Evolutionary conservation across 2,888 invertebrate genomes (phyloP).

Genomic region (Spodoptera littoralis): DNA sequence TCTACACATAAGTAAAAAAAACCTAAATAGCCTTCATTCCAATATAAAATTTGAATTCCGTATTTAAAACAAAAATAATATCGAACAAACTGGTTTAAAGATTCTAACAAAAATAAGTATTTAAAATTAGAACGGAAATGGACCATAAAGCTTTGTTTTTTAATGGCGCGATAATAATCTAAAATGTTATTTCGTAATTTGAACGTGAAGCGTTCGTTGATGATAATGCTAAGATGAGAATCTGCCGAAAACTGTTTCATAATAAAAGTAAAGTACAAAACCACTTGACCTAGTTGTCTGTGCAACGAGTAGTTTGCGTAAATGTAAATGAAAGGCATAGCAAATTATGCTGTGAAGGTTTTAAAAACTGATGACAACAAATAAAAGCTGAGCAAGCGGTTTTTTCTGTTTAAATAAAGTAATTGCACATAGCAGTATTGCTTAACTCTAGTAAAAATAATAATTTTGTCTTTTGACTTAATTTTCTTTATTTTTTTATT

Average conservation of each 20-base stretch:
- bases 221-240: conserved; percentile 22
- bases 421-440: not conserved
- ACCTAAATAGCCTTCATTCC: not conserved
- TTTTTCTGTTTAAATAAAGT: conserved; percentile 13
- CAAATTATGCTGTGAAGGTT: conserved; percentile 60
- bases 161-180: conserved; percentile 40
- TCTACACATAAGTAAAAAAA: not conserved
- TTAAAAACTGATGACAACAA: conserved; percentile 28
- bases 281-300: conserved; percentile 67
- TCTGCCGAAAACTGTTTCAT: conserved; percentile 49
- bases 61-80: conserved; percentile 8
- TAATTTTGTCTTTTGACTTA: too few relatives aligned
- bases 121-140: conserved; percentile 33
- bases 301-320: conserved; percentile 65
- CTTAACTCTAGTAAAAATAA: too few relatives aligned
- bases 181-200: conserved; percentile 19
- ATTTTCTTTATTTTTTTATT: too few relatives aligned
- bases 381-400: conserved; percentile 20
- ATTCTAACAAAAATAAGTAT: conserved; percentile 13
- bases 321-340: conserved; percentile 72
- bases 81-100: not conserved
- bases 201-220: conserved; percentile 13
- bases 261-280: conserved; percentile 41
- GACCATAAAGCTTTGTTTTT: conserved; percentile 18
- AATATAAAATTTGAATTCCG: not conserved